These are phyloP conservation scores for Pentalonia nigronervosa DNA, from an alignment of 1,140 invertebrate genomes.

Conservation along the genomic window DNA sequence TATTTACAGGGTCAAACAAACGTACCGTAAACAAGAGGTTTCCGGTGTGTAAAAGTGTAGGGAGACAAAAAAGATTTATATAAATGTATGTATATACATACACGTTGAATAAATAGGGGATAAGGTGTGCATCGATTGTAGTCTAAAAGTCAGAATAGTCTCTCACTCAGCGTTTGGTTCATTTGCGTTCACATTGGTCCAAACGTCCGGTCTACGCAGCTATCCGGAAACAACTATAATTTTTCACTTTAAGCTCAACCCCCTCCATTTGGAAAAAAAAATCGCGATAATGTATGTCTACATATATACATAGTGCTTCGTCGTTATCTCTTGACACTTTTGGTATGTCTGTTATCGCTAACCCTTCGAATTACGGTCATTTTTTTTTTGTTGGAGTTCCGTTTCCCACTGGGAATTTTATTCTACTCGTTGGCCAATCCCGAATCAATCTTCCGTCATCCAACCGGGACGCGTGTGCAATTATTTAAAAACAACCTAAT, in stretches of 20 bases:
- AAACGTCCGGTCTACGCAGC: not conserved
- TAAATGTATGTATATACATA: not conserved
- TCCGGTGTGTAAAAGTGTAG: slow-evolving; percentile 24
- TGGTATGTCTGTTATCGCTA: slow-evolving; percentile 13
- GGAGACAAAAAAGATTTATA: slow-evolving; percentile 13
- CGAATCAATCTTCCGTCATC: not conserved
- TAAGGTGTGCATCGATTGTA: slow-evolving; percentile 40
- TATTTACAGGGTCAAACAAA: slow-evolving; percentile 50
- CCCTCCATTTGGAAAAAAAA: not conserved
- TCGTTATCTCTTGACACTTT: slow-evolving; percentile 30
- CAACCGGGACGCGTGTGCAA: not conserved
- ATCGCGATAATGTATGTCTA: slow-evolving; percentile 27
- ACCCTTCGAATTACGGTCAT: slow-evolving; percentile 23
- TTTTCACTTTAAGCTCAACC: slow-evolving; percentile 46
- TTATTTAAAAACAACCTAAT: not conserved
- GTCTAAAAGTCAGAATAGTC: slow-evolving; percentile 18
- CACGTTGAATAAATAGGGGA: not conserved
- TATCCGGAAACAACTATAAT: slow-evolving; percentile 36
- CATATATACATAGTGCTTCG: not conserved
- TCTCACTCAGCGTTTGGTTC: slow-evolving; percentile 15
- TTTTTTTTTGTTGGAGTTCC: not conserved
- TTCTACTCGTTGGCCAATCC: too few relatives aligned
- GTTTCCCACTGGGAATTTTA: not conserved
- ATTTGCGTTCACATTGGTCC: slow-evolving; percentile 39
- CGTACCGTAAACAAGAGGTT: slow-evolving; percentile 55